A percentile compares a stretch with the other conserved stretches of the same genome.
phyloP scores from a whole-genome alignment of 2,888 invertebrate species.

The Pinctada fucata region DNA sequence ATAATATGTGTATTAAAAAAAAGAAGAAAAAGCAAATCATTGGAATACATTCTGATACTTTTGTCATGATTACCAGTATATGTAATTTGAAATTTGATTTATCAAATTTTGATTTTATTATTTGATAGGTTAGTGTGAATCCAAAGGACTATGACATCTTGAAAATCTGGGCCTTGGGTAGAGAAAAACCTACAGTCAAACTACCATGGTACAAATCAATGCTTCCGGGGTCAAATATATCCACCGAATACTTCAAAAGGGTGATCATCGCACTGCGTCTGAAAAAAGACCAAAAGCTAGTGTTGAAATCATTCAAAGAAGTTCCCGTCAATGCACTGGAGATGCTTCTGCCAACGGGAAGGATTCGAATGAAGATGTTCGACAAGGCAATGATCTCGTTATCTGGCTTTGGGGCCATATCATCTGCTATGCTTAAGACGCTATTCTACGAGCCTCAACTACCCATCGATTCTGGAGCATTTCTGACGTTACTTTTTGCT shows the following conservation, averaged over 20 bases:
- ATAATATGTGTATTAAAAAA: too few relatives aligned
- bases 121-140: constrained; percentile 70
- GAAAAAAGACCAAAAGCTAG: constrained; percentile 74
- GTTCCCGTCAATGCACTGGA: constrained; percentile 71
- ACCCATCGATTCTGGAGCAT: constrained; percentile 61
- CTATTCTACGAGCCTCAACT: constrained; percentile 64
- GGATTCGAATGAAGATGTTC: constrained; percentile 63
- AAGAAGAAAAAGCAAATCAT: too few relatives aligned
- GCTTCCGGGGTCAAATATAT: constrained; percentile 44
- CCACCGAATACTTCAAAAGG: constrained; percentile 72
- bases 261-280: constrained; percentile 73
- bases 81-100: too few relatives aligned
- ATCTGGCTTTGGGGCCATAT: constrained; percentile 54
- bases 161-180: constrained; percentile 74
- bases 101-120: too few relatives aligned
- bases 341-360: constrained; percentile 73
- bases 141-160: constrained; percentile 71
- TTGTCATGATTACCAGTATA: too few relatives aligned
- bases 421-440: constrained; percentile 68
- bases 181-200: constrained; percentile 53
- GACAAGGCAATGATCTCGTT: constrained; percentile 66
- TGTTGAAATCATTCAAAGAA: constrained; percentile 75
- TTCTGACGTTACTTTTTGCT: constrained; percentile 62
- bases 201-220: constrained; percentile 54
- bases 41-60: too few relatives aligned